These are phyloP conservation scores for Helicolenus hilgendorfi DNA, from an alignment of 2,797 vertebrate species.

Conservation along the genomic window DNA sequence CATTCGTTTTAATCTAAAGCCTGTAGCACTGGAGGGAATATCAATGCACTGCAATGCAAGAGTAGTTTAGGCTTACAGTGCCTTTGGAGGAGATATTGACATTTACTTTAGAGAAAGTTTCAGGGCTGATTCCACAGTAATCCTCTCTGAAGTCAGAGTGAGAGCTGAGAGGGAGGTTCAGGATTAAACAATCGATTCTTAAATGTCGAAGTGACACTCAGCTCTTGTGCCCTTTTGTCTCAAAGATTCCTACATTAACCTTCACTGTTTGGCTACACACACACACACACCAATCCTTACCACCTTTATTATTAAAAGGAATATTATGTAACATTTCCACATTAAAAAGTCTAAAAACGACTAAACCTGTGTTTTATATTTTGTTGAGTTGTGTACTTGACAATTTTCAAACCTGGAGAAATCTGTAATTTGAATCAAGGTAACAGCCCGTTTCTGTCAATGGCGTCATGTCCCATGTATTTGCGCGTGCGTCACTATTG, in stretches of 20 bases:
- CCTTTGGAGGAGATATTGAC: constrained; percentile 18
- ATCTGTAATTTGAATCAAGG: background rate
- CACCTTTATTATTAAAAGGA: background rate
- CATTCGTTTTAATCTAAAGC: constrained; percentile 25
- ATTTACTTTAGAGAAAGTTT: constrained; percentile 40
- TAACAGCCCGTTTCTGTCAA: background rate
- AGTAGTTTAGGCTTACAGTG: constrained; percentile 1
- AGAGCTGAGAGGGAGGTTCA: constrained; percentile 10
- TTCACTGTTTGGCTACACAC: background rate
- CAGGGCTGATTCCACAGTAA: constrained; percentile 20
- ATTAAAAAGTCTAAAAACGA: background rate
- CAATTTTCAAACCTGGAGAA: background rate
- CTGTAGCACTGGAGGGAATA: background rate
- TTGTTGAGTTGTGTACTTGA: too few relatives aligned
- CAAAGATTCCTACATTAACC: background rate
- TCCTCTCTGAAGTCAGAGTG: constrained; percentile 30
- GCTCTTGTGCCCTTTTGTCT: background rate
- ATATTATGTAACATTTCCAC: background rate
- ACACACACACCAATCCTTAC: background rate
- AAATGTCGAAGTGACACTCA: constrained; percentile 15
- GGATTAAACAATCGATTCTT: constrained; percentile 45
- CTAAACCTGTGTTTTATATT: background rate
- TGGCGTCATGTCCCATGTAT: background rate
- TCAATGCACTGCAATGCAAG: background rate
- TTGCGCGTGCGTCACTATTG: too few relatives aligned